Percentiles rank a stretch among this genome's conserved stretches.
Evolutionary conservation across 30 jellyfish, hydroid and myxozoan genomes (phyloP).

Genomic region (Sanderia malayensis): DNA sequence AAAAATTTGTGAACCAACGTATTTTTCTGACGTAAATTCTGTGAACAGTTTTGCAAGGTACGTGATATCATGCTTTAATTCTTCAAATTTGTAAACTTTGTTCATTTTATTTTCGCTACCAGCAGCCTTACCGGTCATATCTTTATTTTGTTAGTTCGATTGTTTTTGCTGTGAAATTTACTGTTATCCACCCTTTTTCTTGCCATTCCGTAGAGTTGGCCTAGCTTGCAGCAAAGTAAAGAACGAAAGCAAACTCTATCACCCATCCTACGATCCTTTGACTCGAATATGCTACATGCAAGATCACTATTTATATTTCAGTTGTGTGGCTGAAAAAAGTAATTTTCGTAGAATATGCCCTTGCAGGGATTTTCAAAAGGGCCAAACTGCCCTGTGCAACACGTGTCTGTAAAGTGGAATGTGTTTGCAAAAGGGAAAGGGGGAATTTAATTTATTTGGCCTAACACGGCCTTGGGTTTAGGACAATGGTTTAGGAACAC

Average conservation of each 20-base stretch:
- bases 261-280: slow-evolving; percentile 60
- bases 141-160: not conserved
- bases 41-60: not conserved
- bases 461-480: too few relatives aligned
- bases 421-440: too few relatives aligned
- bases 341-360: slow-evolving; percentile 51
- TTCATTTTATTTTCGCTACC: not conserved
- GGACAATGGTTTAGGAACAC: too few relatives aligned
- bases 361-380: slow-evolving; percentile 59
- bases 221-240: not conserved
- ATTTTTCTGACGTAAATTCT: not conserved
- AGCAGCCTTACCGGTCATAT: not conserved
- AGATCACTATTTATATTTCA: slow-evolving; percentile 24
- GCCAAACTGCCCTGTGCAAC: slow-evolving; percentile 61
- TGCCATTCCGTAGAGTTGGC: not conserved
- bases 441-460: too few relatives aligned
- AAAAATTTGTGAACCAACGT: not conserved
- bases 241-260: not conserved
- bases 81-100: not conserved
- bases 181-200: not conserved
- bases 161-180: not conserved
- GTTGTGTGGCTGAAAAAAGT: slow-evolving; percentile 48
- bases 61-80: not conserved
- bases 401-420: slow-evolving; percentile 43
- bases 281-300: slow-evolving; percentile 49